These are phyloP conservation scores for Halichoerus grypus DNA, from an alignment of 2,113 vertebrate species.

Conservation along the genomic window DNA sequence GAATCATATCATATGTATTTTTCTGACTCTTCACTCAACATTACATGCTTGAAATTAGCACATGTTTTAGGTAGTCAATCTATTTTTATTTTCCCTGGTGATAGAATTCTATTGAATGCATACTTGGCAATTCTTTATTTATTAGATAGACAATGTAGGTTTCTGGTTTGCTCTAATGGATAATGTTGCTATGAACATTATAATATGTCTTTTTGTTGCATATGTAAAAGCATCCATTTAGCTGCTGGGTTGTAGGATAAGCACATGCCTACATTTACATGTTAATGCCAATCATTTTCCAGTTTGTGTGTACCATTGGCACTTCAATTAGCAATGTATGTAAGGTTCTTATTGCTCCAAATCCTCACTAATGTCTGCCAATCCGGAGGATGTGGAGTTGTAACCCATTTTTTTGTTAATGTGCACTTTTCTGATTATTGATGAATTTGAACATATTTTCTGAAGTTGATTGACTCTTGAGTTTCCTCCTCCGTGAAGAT, in stretches of 20 bases:
- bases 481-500: not conserved
- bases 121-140: not conserved
- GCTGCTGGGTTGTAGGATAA: not conserved
- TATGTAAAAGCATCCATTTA: not conserved
- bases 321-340: not conserved
- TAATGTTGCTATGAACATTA: not conserved
- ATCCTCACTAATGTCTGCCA: not conserved
- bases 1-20: not conserved
- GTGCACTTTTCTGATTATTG: not conserved
- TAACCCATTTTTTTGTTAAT: not conserved
- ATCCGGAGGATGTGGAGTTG: not conserved
- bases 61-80: not conserved
- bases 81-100: not conserved
- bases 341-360: not conserved
- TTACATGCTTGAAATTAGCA: not conserved
- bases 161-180: not conserved
- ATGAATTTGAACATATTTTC: not conserved
- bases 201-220: not conserved
- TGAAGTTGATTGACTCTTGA: no score
- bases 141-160: no score
- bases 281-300: not conserved
- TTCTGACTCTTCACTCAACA: not conserved
- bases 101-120: not conserved
- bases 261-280: no score
- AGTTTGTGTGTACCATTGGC: not conserved